A percentile compares a stretch with the other conserved stretches of the same genome.
These are phyloP conservation scores for Heliconius sara DNA, from an alignment of 2,888 invertebrate species.

Conservation along the genomic window DNA sequence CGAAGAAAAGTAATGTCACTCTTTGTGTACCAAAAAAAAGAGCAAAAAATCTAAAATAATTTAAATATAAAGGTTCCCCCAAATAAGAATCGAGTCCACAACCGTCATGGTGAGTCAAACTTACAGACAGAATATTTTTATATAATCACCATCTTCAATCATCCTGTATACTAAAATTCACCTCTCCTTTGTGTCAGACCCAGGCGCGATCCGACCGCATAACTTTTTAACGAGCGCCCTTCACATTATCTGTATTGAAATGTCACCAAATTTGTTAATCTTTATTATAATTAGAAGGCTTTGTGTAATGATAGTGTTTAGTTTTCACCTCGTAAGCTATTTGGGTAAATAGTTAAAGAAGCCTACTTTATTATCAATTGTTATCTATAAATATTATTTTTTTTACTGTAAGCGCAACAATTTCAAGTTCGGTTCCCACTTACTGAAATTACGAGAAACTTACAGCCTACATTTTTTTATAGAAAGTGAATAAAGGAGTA, in stretches of 20 bases:
- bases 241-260: conserved; percentile 58
- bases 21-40: too few relatives aligned
- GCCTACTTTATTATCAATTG: not conserved
- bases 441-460: too few relatives aligned
- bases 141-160: conserved; percentile 30
- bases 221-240: conserved; percentile 70
- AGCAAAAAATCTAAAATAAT: too few relatives aligned
- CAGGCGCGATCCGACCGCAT: conserved; percentile 55
- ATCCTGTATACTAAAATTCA: conserved; percentile 54
- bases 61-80: too few relatives aligned
- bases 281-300: conserved; percentile 3
- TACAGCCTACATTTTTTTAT: too few relatives aligned
- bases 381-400: not conserved
- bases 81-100: too few relatives aligned
- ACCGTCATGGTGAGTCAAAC: not conserved
- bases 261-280: conserved; percentile 43
- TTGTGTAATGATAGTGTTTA: conserved; percentile 4
- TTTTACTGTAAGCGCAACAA: not conserved
- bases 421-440: not conserved
- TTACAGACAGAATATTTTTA: not conserved
- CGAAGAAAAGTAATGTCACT: too few relatives aligned
- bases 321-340: not conserved
- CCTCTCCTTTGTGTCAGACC: conserved; percentile 60
- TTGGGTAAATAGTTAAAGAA: not conserved
- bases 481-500: too few relatives aligned